Percentiles rank a stretch among this genome's conserved stretches.
Conservation (phyloP, 2,797 vertebrate species). For the Squalus acanthias region DNA sequence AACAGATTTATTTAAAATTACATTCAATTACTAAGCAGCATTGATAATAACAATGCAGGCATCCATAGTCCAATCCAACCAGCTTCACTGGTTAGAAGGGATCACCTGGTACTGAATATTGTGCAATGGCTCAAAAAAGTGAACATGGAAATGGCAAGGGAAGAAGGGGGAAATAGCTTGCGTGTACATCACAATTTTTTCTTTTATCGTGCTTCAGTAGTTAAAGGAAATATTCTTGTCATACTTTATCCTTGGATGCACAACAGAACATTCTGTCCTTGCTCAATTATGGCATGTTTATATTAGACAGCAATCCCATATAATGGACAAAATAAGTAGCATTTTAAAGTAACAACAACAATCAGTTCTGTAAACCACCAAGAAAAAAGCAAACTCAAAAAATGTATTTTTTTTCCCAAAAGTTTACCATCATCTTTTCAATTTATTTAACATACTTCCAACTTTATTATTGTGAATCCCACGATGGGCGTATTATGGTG, state of each 20-base stretch:
- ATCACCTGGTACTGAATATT: background rate
- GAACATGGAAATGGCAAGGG: background rate
- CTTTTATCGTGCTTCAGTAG: background rate
- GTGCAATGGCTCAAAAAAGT: background rate
- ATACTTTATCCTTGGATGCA: background rate
- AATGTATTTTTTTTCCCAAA: background rate
- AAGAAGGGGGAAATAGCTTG: background rate
- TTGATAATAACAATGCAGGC: background rate
- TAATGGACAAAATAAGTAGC: background rate
- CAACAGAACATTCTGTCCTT: background rate
- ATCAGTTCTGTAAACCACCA: background rate
- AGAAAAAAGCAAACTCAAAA: background rate
- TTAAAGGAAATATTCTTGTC: background rate
- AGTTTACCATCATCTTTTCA: background rate
- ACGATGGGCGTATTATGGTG: no score
- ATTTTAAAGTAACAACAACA: background rate
- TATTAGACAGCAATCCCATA: background rate
- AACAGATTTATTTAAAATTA: no score
- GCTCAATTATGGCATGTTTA: background rate
- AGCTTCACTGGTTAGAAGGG: background rate
- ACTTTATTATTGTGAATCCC: background rate
- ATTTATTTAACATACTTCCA: background rate
- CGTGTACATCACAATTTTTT: background rate
- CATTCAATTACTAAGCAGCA: background rate
- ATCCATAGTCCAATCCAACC: background rate